Evolutionary conservation across 2,888 invertebrate genomes (phyloP).

Genomic region (Eupithecia dodoneata): DNA sequence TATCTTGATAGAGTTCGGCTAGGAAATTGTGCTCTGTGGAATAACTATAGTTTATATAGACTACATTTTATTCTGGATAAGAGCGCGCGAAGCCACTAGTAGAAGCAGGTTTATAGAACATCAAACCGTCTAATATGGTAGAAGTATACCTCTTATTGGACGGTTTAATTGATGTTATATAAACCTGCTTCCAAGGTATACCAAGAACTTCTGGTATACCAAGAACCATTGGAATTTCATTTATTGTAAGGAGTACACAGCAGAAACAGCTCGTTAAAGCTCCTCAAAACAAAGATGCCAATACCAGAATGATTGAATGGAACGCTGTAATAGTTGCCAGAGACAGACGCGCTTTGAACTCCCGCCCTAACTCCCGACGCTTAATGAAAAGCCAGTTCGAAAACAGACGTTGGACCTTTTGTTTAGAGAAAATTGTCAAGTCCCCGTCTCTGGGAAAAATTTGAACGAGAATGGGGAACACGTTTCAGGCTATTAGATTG

Average conservation of each 20-base stretch:
- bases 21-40: background rate
- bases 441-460: constrained; percentile 48
- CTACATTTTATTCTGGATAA: background rate
- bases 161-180: no score
- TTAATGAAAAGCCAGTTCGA: constrained; percentile 62
- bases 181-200: no score
- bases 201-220: background rate
- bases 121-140: background rate
- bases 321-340: constrained; percentile 58
- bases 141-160: no score
- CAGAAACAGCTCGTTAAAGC: constrained; percentile 41
- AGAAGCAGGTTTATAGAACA: background rate
- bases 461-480: constrained; percentile 43
- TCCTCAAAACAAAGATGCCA: constrained; percentile 52
- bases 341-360: constrained; percentile 54
- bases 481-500: constrained; percentile 37
- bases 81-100: background rate
- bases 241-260: constrained; percentile 23
- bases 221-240: constrained; percentile 39
- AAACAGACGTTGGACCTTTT: constrained; percentile 57
- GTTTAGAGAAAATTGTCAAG: constrained; percentile 57
- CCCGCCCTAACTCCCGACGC: constrained; percentile 46
- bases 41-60: background rate
- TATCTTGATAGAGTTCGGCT: background rate
- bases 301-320: constrained; percentile 57